Percentiles rank a stretch among this genome's conserved stretches.
Evolutionary conservation across 1,140 invertebrate genomes (phyloP).

Genomic region (Choristoneura fumiferana): DNA sequence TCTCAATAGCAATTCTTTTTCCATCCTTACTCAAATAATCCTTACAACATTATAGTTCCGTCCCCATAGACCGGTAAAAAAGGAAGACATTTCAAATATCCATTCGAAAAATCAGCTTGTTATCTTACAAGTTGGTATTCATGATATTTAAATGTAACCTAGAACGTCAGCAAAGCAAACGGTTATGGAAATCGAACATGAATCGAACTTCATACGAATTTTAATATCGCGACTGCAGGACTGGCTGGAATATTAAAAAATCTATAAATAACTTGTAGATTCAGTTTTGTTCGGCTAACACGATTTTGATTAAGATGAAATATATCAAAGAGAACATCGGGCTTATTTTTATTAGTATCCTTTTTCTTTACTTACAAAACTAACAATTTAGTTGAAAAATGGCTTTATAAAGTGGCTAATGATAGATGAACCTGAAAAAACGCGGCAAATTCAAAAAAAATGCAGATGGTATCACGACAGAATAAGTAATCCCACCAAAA

Average conservation of each 20-base stretch:
- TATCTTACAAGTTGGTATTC: constrained; percentile 8
- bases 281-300: no score
- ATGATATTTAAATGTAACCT: constrained; percentile 14
- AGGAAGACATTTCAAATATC: background rate
- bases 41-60: background rate
- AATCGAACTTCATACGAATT: constrained; percentile 13
- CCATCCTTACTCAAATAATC: no score
- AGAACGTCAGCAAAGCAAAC: constrained; percentile 13
- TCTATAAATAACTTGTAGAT: constrained; percentile 7
- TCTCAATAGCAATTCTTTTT: background rate
- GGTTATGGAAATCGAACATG: constrained; percentile 12
- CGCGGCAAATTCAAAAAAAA: no score
- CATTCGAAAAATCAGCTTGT: constrained; percentile 5
- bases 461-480: no score
- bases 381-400: no score
- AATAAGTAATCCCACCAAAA: no score
- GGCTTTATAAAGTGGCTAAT: no score
- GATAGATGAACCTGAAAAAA: no score
- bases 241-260: background rate
- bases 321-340: no score
- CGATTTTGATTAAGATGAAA: no score
- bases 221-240: constrained; percentile 3
- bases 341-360: no score
- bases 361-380: no score
- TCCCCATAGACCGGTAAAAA: background rate